Evolutionary conservation across 1,140 invertebrate genomes (phyloP).

Genomic region (Hylyphantes graminicola): DNA sequence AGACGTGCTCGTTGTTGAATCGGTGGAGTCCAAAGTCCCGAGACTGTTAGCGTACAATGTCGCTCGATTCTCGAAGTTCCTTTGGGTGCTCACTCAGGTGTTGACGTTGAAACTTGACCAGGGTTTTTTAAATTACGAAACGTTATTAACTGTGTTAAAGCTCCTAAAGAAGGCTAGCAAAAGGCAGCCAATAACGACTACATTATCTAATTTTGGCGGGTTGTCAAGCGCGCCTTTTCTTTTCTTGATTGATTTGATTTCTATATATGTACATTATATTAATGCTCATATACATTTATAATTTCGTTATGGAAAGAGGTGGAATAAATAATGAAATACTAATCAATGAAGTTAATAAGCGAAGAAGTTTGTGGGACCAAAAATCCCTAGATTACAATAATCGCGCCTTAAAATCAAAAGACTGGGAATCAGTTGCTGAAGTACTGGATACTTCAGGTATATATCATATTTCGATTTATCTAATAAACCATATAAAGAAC

Average conservation of each 20-base stretch:
- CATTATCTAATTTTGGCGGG: not conserved
- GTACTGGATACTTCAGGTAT: conserved; percentile 20
- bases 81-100: no score
- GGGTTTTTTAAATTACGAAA: not conserved
- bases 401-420: conserved; percentile 4
- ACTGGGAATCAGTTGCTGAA: conserved; percentile 20
- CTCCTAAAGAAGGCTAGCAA: no score
- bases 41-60: no score
- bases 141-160: no score
- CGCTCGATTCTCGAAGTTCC: not conserved
- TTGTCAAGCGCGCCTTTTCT: not conserved
- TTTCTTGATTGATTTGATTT: no score
- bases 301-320: not conserved
- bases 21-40: no score
- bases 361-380: conserved; percentile 29
- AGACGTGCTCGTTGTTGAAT: no score
- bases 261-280: not conserved
- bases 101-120: not conserved
- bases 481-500: not conserved
- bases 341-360: conserved; percentile 4
- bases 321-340: conserved; percentile 22
- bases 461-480: not conserved
- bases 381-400: conserved; percentile 17
- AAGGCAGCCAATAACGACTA: no score
- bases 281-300: not conserved